Evolutionary conservation across 2,113 vertebrate genomes (phyloP).

Genomic region (Coptodon rendalli): DNA sequence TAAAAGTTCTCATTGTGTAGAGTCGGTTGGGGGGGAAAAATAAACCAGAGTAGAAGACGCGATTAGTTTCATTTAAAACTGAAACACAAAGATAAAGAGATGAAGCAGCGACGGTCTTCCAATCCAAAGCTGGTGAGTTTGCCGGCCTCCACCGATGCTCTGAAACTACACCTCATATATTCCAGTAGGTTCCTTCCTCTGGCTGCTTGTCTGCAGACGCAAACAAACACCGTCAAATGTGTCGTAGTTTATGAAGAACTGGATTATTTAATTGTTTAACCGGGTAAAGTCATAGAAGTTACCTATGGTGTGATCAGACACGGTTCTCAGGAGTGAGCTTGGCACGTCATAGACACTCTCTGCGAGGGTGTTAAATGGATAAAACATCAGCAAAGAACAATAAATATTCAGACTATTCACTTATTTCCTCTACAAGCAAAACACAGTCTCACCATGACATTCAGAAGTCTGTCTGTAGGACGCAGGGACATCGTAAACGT

Average conservation of each 20-base stretch:
- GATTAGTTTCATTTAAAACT: background rate
- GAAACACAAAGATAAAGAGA: background rate
- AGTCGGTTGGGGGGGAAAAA: rapidly evolving
- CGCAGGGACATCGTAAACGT: conserved; percentile 54
- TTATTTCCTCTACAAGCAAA: background rate
- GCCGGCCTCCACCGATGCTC: background rate
- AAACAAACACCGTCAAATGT: background rate
- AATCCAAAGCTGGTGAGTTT: background rate
- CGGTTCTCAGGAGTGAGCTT: conserved; percentile 31
- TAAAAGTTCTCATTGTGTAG: background rate
- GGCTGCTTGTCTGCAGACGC: conserved; percentile 26
- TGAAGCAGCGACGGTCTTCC: background rate
- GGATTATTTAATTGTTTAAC: background rate
- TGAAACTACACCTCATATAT: conserved; percentile 23
- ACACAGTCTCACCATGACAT: conserved; percentile 17
- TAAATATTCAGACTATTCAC: background rate
- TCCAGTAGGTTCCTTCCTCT: conserved; percentile 12
- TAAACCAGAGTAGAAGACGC: background rate
- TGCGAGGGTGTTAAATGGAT: background rate
- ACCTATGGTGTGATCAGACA: conserved; percentile 27
- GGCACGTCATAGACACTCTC: conserved; percentile 71
- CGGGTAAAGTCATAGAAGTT: background rate
- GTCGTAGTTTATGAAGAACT: background rate
- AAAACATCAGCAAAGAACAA: background rate
- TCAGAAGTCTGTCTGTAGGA: conserved; percentile 4